Evolutionary conservation across 2,888 invertebrate species (phyloP).

Genomic region (Brassicogethes aeneus): DNA sequence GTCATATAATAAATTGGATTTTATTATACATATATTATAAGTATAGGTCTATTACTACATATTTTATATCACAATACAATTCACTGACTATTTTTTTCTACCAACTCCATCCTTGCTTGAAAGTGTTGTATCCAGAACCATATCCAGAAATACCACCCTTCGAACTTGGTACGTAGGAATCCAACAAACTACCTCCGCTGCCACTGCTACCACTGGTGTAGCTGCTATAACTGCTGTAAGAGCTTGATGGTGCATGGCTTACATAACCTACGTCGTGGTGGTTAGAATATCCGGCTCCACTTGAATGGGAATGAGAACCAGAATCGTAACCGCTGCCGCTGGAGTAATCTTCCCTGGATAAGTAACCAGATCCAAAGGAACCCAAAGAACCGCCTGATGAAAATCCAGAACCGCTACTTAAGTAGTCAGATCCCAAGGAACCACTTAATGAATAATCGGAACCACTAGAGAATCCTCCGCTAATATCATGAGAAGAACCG

Average conservation of each 20-base stretch:
- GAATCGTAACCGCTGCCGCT: background rate
- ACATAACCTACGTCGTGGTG: background rate
- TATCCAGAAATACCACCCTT: constrained; percentile 4
- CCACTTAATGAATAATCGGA: too few relatives aligned
- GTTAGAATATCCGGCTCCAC: background rate
- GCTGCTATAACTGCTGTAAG: background rate
- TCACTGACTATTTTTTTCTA: too few relatives aligned
- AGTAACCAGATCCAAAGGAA: background rate
- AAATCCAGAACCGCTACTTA: background rate
- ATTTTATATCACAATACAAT: too few relatives aligned
- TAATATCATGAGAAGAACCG: background rate
- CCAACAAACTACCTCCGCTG: constrained; percentile 1
- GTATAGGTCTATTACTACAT: too few relatives aligned
- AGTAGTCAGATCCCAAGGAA: background rate
- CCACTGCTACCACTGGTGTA: background rate
- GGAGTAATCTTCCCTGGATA: background rate
- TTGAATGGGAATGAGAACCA: background rate
- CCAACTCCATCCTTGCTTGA: background rate
- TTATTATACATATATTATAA: too few relatives aligned
- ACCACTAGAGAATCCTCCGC: background rate
- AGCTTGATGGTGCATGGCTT: too few relatives aligned
- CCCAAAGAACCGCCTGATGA: background rate
- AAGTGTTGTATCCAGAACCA: background rate
- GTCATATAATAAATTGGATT: too few relatives aligned
- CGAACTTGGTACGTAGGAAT: constrained; percentile 4